phyloP scores from a whole-genome alignment of 64 coral and sea anemone species.

The Dendrophyllia cribrosa region DNA sequence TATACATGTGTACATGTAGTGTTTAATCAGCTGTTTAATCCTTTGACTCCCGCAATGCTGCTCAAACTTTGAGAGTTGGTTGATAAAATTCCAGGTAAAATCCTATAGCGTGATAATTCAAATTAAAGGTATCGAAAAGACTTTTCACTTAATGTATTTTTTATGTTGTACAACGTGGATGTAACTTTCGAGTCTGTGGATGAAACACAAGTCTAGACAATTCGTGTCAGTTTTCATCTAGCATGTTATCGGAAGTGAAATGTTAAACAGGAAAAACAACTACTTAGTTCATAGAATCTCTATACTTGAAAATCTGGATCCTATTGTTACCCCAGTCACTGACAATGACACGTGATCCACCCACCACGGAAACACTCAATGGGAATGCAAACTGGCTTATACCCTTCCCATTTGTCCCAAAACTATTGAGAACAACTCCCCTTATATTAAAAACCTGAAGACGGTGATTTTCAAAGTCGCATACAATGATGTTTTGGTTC shows the following conservation, averaged over 20 bases:
- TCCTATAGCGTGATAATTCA: too few relatives aligned
- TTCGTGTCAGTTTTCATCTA: too few relatives aligned
- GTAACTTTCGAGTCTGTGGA: too few relatives aligned
- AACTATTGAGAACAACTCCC: constrained; percentile 45
- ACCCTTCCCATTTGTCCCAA: constrained; percentile 57
- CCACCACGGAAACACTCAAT: constrained; percentile 45
- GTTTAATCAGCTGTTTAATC: too few relatives aligned
- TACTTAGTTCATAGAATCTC: constrained; percentile 23
- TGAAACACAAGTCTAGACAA: too few relatives aligned
- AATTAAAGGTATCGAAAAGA: too few relatives aligned
- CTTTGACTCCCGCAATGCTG: too few relatives aligned
- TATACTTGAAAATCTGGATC: constrained; percentile 62
- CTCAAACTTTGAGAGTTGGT: too few relatives aligned
- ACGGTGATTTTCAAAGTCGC: constrained; percentile 80
- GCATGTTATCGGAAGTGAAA: background rate
- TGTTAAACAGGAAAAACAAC: background rate
- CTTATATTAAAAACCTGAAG: constrained; percentile 62
- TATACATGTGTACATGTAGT: too few relatives aligned
- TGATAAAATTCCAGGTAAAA: too few relatives aligned
- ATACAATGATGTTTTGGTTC: constrained; percentile 58
- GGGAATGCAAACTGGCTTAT: constrained; percentile 67
- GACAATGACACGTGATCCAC: constrained; percentile 37
- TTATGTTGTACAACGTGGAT: too few relatives aligned
- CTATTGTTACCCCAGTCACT: constrained; percentile 76
- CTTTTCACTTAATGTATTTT: too few relatives aligned